Base-by-base conservation (phyloP, 2,797 vertebrate species). In the Chanos chanos region DNA sequence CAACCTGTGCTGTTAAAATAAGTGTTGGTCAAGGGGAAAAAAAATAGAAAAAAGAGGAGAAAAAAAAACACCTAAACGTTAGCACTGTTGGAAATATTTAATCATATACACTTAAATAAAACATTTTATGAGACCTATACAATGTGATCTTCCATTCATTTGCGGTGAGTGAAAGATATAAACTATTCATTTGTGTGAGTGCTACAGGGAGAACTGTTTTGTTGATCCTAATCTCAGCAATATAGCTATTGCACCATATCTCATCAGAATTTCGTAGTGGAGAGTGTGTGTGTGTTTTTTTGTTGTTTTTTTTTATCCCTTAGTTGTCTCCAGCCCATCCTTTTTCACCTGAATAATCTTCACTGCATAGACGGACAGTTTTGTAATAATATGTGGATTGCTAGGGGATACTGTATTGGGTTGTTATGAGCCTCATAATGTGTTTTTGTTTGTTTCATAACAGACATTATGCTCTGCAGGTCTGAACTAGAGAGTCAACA, bases 211-310 rank as follows among this genome's bases (percentile, higher is more conserved):
- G 31, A 48, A 64, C 58, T 37, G 9, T 53, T 61, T 24, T 65
- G 49, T 63, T 63, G 63, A 81, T 77, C 28, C 61, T 75, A 74
- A 80, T 81, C 74, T 79, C 12, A 13, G 54, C 72, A 75, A 68
- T 77, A 15, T 49, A 70, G 54, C 66, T 72, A 63, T 25, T 50
- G 24, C 43, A 60, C 48, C 64, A 69, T 71, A 72, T 53, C 64
- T 40, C 27, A 12, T 7, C 45, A 10, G 3, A 15, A 24, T 52
- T n/a, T 51, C 25, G 53, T 53, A 10, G 22, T 33, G 16, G n/a
- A 25, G 33, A 5, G 44, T 28, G 22, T 51, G 51, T 34, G 49
- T 41, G 12, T 30, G 55, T 30, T 7, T 18, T 13, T 28, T 33
- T 30, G 31, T 51, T 39, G 41, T 41, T 41, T 41, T 41, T 49